Evolutionary conservation across 30 jellyfish, hydroid and myxozoan species (phyloP).

Genomic region (Haliclystus octoradiatus): DNA sequence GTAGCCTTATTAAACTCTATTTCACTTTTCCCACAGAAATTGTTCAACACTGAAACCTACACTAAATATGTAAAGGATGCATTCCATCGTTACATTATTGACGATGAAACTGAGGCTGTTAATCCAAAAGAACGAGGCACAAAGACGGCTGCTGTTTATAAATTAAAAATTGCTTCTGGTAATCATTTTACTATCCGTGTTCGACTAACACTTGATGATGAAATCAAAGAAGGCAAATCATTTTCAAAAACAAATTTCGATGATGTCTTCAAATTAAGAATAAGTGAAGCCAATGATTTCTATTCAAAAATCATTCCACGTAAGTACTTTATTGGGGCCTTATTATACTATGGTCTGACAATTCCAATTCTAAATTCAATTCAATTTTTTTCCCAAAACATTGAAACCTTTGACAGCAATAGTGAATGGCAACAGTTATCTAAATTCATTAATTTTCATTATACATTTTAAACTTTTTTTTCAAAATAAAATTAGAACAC

Average conservation of each 20-base stretch:
- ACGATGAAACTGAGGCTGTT: conserved; percentile 63
- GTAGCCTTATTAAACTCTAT: background rate
- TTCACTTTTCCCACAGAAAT: conserved; percentile 23
- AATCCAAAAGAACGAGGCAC: conserved; percentile 73
- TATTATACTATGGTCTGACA: no score
- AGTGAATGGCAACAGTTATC: no score
- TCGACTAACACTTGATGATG: conserved; percentile 26
- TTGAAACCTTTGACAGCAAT: no score
- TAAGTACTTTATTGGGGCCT: background rate
- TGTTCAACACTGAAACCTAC: conserved; percentile 43
- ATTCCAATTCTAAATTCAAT: no score
- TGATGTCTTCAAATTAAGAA: conserved; percentile 35
- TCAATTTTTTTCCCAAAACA: no score
- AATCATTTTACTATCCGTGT: conserved; percentile 33
- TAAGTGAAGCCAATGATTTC: conserved; percentile 60
- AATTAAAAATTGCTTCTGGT: conserved; percentile 32
- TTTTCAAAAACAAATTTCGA: conserved; percentile 39
- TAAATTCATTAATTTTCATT: background rate
- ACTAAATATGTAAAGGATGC: conserved; percentile 83
- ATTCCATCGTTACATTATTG: conserved; percentile 68
- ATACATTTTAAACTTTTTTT: background rate
- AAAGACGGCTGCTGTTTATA: conserved; percentile 73
- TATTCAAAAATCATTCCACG: conserved; percentile 59
- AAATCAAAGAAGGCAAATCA: conserved; percentile 13
- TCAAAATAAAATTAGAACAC: background rate